Base-by-base conservation (phyloP, 2,888 invertebrate genomes). In the Amphimallon solstitiale region DNA sequence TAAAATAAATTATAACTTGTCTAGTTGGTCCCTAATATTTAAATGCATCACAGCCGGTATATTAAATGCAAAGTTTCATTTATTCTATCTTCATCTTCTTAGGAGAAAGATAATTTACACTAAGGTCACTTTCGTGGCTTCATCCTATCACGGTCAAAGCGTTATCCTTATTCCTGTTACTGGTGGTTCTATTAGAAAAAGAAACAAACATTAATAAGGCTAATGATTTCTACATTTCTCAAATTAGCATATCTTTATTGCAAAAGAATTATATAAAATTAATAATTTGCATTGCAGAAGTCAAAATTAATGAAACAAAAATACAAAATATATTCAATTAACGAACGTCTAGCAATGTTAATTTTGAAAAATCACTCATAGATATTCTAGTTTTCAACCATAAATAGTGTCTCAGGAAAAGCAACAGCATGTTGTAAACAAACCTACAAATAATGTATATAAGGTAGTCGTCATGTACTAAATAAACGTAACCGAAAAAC, bases 101-200 rank as follows among this genome's bases (percentile, higher is more conserved):
- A 45, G 34, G 49, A 60, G 38, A 29, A 29, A 29, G 29, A 17
- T 17, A 67, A 54, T 52, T 59, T 48, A 9, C 46, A 46, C 35
- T 72, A 74, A 73, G 72, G 71, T 65, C 72, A 74, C 73, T 71
- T 67, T 63, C 56, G 48, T 48, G 34, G 61, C 49, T 54, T 81
- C 75, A 82, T 51, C 81, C 84, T 73, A 86, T 85, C 68, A 84
- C 83, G 70, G 86, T 85, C 82, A 86, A 78, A 86, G 84, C 81
- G 83, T 86, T 85, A 86, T 86, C 83, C 85, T 85, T 84, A 86
- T 83, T 78, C 86, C 86, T 83, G 83, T 84, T 81, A 86, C 85
- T 83, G 84, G 85, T 77, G 85, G 85, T 83, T 86, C 86, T 86
- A 73, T 79, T 10, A 65, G 67, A 15, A 59, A 65, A 69, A 75